Base-by-base conservation (phyloP, 2,113 vertebrate species). In the Corvus cornix region DNA sequence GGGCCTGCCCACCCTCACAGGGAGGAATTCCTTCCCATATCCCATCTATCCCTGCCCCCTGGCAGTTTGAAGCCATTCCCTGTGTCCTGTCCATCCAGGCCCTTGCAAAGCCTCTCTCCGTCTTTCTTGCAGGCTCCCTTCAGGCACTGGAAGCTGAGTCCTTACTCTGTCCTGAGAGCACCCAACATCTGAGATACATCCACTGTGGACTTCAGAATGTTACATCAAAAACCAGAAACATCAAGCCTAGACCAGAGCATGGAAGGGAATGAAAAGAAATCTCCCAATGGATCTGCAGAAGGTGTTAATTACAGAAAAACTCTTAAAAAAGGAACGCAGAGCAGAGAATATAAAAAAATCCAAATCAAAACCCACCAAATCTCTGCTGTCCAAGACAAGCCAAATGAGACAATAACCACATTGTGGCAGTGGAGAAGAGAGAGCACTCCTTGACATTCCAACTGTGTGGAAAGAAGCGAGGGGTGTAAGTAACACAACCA, bases 321-420 rank as follows among this genome's bases (percentile, higher is more conserved):
- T 24, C n/a, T 62, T 69, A 2, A 56, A 76, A 75, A 70, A 33
- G 14, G 63, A 69, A 73, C 5, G 16, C 58, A 87, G 52, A 79
- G 75, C 44, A 83, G 28, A 49, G 43, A 11, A 85, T 28, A 48
- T 56, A 35, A 33, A 80, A 91, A 74, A 75, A 39, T 30, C 51
- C 58, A 23, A 91, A 87, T 67, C 49, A 66, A 91, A 95, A 27
- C 75, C 83, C 83, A 94, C 39, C 91, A 90, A 70, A 90, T 13
- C 64, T 76, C 39, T 63, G 79, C 89, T 92, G 89, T 93, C 95
- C 91, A 97, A 96, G 91, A 93, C 86, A 97, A 97, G 91, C 93
- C 89, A 78, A 51, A 67, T 5, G 76, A 89, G 94, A 96, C 96
- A 95, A 91, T 95, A 95, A 70, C 15, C 28, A 78, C 95, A 95